These are phyloP conservation scores for Penaeus indicus DNA, from an alignment of 1,140 invertebrate genomes.

Conservation along the genomic window DNA sequence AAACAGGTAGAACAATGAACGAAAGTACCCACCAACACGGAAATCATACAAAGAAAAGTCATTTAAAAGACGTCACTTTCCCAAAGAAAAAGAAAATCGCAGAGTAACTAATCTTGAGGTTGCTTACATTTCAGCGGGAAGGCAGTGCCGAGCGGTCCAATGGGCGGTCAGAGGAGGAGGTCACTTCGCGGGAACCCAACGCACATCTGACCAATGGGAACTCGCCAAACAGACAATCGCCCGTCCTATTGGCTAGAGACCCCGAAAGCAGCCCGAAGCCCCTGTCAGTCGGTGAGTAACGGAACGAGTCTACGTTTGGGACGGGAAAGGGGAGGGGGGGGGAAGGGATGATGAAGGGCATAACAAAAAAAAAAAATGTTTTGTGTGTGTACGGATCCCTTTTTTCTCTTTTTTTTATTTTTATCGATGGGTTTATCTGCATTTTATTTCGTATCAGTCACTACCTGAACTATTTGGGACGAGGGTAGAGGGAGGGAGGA, in stretches of 20 bases:
- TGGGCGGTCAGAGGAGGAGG: constrained; percentile 46
- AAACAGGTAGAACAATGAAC: too few relatives aligned
- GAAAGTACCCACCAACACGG: too few relatives aligned
- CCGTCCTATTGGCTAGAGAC: constrained; percentile 56
- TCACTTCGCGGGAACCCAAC: constrained; percentile 45
- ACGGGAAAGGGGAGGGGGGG: neutral
- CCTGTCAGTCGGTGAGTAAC: constrained; percentile 49
- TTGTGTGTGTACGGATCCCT: neutral
- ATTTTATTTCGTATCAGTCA: too few relatives aligned
- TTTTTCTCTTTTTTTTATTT: too few relatives aligned
- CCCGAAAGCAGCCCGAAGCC: constrained; percentile 55
- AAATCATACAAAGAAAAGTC: too few relatives aligned
- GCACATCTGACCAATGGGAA: constrained; percentile 62
- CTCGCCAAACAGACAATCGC: constrained; percentile 57
- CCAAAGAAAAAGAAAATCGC: neutral
- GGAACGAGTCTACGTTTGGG: neutral
- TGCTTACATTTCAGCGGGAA: constrained; percentile 45
- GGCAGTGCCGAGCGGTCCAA: constrained; percentile 54
- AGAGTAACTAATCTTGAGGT: neutral
- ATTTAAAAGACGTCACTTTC: too few relatives aligned
- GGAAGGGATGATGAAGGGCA: neutral
- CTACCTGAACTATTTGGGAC: neutral
- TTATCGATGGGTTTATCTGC: too few relatives aligned
- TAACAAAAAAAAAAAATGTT: neutral
- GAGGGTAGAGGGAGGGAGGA: neutral